phyloP scores from a whole-genome alignment of 2,113 vertebrate genomes.

The Cynocephalus volans region DNA sequence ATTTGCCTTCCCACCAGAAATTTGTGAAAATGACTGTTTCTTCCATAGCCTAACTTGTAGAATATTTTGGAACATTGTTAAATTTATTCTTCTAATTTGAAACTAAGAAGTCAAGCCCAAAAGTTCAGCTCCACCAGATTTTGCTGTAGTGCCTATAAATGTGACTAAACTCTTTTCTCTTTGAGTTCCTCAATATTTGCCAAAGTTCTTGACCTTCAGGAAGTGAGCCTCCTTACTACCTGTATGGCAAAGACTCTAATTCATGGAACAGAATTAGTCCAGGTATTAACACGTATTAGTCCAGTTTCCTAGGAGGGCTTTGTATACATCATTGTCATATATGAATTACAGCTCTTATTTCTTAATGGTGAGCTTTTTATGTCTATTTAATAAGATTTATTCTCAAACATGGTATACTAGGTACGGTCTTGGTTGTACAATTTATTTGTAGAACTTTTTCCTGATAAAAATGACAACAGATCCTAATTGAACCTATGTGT shows the following conservation, averaged over 20 bases:
- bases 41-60: background rate
- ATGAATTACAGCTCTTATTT: background rate
- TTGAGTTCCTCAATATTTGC: background rate
- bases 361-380: background rate
- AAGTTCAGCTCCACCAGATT: background rate
- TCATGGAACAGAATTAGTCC: too few species aligned
- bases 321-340: background rate
- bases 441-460: background rate
- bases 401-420: background rate
- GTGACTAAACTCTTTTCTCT: background rate
- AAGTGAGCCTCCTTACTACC: background rate
- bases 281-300: too few species aligned
- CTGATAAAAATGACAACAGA: background rate
- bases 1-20: too few species aligned
- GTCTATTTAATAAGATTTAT: background rate
- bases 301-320: background rate
- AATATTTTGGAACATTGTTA: background rate
- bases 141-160: background rate
- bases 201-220: background rate
- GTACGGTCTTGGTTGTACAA: background rate
- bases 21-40: background rate
- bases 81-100: background rate
- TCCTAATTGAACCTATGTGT: background rate
- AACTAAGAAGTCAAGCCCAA: background rate
- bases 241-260: too few species aligned